Percentiles rank a stretch among this genome's conserved stretches.
Conservation (phyloP, 2,797 vertebrate genomes). For the Pyrocephalus nanus region DNA sequence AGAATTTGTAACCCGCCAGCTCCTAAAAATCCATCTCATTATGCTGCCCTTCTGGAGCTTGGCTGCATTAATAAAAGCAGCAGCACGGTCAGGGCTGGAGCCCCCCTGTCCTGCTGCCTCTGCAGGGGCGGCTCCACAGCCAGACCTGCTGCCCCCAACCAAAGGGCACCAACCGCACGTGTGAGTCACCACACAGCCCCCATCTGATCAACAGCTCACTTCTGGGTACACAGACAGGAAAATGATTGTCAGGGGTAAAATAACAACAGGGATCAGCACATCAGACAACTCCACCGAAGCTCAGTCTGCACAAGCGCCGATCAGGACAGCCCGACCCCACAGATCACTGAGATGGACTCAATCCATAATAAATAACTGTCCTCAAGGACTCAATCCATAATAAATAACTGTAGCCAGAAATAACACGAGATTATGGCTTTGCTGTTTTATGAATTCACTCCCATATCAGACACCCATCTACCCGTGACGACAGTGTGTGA, state of each 20-base stretch:
- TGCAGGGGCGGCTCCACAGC: not conserved
- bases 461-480: not conserved
- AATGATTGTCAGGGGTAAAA: not conserved
- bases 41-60: not conserved
- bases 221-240: not conserved
- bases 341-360: not conserved
- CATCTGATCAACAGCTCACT: not conserved
- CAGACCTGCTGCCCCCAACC: not conserved
- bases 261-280: not conserved
- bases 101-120: not conserved
- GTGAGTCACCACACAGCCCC: not conserved
- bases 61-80: not conserved
- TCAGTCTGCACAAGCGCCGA: not conserved
- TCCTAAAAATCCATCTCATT: not conserved
- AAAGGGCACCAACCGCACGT: rapidly evolving
- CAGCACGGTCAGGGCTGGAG: not conserved
- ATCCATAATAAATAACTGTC: not conserved
- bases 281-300: not conserved
- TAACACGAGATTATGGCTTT: rapidly evolving
- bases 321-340: not conserved
- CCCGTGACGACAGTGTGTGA: rapidly evolving
- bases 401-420: not conserved
- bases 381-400: not conserved
- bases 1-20: not conserved
- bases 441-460: not conserved